Base-by-base conservation (phyloP, 2,888 invertebrate genomes). In the Lasioglossum zephyrum region DNA sequence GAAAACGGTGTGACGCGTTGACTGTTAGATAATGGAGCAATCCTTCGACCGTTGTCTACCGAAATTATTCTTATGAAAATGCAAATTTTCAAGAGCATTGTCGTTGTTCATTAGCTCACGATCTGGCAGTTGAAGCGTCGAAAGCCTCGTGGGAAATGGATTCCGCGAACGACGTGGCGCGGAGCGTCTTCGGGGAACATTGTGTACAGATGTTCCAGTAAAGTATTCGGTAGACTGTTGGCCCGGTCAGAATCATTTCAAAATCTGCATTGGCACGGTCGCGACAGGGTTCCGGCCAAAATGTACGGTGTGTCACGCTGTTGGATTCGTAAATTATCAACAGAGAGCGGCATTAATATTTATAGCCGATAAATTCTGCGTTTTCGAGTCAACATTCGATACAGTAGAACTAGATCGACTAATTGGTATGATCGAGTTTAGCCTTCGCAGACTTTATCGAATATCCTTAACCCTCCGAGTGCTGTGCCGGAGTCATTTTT, bases 231-330 rank as follows among this genome's bases (percentile, higher is more conserved):
- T 75, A 53, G 44, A 73, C 53, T 22, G 39, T 73, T 79, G 74
- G 70, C 72, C 57, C n/a, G 6, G 47, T 41, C 26, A 41, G 22
- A 47, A 41, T 44, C 77, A 79, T 86, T 73, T 83, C 83, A 87
- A 81, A 87, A 87, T 77, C 60, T 16, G 66, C 49, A 80, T 87
- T 86, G 83, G 80, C 87, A 87, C 77, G 16, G 44, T 11, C 4
- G 26, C 70, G 16, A 53, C 41, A 47, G 49, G 44, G 41, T 70
- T 73, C 31, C 53, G 82, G 77, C 76, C 60, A 80, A 74, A 77
- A 77, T 22, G 49, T 72, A 82, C 73, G 36, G 53, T 6, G 18
- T 63, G 63, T 72, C 41, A 11, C 31, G 26, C 57, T 75, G 47
- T 63, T 44, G 22, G 31, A 72, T 6, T 8, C 31, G 39, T 74